Evolutionary conservation across 2,888 invertebrate species (phyloP), one percentile per base, ranked within the genome.

Genomic region (Blastobasis lacticolella): DNA sequence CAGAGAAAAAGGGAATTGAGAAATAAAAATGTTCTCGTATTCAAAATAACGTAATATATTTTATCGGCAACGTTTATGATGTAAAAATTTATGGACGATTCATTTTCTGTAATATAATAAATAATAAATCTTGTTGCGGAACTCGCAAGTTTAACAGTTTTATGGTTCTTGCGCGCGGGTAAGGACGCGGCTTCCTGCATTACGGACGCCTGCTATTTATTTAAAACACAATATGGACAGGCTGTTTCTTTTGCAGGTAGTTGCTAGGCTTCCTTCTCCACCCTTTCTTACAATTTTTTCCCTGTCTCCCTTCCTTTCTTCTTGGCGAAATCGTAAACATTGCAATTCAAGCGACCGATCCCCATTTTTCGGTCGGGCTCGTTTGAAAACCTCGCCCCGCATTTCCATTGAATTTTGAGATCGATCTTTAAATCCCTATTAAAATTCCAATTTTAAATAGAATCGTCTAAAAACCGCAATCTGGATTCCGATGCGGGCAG

Each of bases 1-100:
- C 66, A 60, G 70, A 72, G 71, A 71, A 71, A 71, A 72, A 67
- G 57, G 63, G 69, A 71, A 77, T 76, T 73, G 73, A 75, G 73
- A 75, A 77, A 78, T 77, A 75, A 78, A 77, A 78, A 67, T 75
- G 74, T 75, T 73, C 69, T 70, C 71, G 68, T 72, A 72, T 79
- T 76, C 69, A 75, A 77, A 76, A 75, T 69, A 72, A 67, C 67
- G 67, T 70, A 65, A 69, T 72, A 73, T 73, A 74, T 74, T 76
- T 75, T 74, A 75, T 74, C 67, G 67, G 60, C 58, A 64, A 68
- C 71, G 62, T 78, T 75, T 72, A 75, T 73, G 71, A 74, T 69
- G 71, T 67, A 64, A 65, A 66, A 69, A 75, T 75, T 76, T 75
- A 78, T 69, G 67, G 61, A 60, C 59, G 63, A 67, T 71, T 73